Conservation (phyloP, 1,140 invertebrate genomes). For the Dinothrombium tinctorium region DNA sequence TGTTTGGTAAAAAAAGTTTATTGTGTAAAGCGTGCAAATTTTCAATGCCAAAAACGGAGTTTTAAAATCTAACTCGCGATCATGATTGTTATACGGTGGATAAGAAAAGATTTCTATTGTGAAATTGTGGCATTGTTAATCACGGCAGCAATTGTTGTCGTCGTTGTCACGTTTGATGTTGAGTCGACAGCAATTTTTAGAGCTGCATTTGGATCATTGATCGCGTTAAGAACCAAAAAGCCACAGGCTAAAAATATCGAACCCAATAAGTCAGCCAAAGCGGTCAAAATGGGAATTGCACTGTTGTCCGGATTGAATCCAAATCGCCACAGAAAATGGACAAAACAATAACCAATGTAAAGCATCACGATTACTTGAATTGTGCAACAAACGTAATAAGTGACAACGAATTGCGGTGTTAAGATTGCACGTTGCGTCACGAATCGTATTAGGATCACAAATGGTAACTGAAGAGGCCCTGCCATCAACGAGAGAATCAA, state of each 20-base stretch:
- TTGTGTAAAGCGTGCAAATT: too few species aligned
- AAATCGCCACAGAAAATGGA: constrained; percentile 24
- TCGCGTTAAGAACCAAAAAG: neutral
- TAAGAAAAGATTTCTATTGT: too few species aligned
- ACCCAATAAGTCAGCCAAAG: constrained; percentile 29
- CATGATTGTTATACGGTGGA: too few species aligned
- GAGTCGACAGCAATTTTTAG: too few species aligned
- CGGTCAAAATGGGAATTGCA: constrained; percentile 72
- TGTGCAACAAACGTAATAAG: neutral
- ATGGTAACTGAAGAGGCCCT: constrained; percentile 2
- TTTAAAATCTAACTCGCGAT: too few species aligned
- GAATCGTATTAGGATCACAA: neutral
- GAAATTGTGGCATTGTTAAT: neutral
- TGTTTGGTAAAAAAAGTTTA: too few species aligned
- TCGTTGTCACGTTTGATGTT: neutral
- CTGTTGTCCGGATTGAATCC: constrained; percentile 49
- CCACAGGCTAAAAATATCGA: neutral
- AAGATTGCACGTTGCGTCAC: neutral
- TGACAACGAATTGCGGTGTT: neutral
- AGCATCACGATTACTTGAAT: constrained; percentile 18
- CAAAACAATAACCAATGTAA: constrained; percentile 29
- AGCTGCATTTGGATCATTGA: constrained; percentile 1
- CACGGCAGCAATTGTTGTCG: neutral
- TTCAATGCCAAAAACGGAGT: too few species aligned
- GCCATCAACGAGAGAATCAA: neutral